A percentile compares a stretch with the other conserved stretches of the same genome.
Conservation (phyloP, 2,888 invertebrate genomes). For the Steinernema carpocapsae region DNA sequence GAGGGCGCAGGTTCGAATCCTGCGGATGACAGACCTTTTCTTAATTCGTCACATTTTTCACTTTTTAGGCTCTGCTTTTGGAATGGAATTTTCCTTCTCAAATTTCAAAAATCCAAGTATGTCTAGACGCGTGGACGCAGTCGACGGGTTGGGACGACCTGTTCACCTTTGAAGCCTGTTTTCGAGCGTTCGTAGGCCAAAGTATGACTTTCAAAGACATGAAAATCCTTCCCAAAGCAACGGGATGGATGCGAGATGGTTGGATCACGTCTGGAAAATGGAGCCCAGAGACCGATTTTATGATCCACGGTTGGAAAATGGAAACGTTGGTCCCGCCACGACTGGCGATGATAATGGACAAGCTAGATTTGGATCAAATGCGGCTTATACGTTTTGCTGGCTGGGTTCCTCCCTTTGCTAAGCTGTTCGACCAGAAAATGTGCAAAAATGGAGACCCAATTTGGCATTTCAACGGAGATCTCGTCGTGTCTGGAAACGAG, state of each 20-base stretch:
- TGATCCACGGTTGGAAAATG: slow-evolving; percentile 59
- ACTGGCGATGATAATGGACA: background rate
- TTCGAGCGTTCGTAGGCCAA: slow-evolving; percentile 53
- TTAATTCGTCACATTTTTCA: background rate
- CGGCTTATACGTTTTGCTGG: slow-evolving; percentile 16
- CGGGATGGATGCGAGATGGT: slow-evolving; percentile 60
- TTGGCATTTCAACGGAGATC: slow-evolving; percentile 16
- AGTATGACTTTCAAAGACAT: slow-evolving; percentile 39
- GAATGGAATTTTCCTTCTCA: background rate
- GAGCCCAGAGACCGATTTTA: slow-evolving; percentile 54
- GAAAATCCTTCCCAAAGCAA: slow-evolving; percentile 44
- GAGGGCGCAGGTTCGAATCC: slow-evolving; percentile 62
- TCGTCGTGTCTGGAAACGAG: background rate
- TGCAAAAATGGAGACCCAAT: background rate
- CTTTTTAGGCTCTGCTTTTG: background rate
- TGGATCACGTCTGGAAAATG: slow-evolving; percentile 58
- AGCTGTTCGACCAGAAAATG: background rate
- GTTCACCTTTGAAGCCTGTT: slow-evolving; percentile 58
- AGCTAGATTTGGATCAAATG: background rate
- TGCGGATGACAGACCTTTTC: slow-evolving; percentile 47
- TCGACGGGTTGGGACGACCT: slow-evolving; percentile 51
- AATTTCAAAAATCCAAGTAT: background rate
- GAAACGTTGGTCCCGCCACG: slow-evolving; percentile 20
- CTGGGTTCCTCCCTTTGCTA: slow-evolving; percentile 5
- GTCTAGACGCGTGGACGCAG: slow-evolving; percentile 45